These are phyloP conservation scores for Polymixis flavicincta DNA, from an alignment of 2,888 invertebrate genomes.

Conservation along the genomic window DNA sequence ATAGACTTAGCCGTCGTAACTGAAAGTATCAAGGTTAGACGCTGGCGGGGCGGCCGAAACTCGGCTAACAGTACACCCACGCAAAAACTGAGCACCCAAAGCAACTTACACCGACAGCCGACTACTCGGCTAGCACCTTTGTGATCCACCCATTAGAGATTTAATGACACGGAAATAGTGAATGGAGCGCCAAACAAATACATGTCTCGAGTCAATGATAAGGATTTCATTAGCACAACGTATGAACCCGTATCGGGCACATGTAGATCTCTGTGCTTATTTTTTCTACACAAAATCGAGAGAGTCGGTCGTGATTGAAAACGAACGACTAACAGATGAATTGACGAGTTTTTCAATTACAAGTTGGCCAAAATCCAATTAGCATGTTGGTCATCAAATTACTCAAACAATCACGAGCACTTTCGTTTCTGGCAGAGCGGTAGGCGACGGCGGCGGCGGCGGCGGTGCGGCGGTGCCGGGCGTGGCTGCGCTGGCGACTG, in stretches of 20 bases:
- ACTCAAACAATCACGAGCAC: constrained; percentile 71
- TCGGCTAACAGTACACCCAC: constrained; percentile 88
- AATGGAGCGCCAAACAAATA: constrained; percentile 79
- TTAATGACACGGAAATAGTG: constrained; percentile 84
- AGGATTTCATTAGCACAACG: constrained; percentile 80
- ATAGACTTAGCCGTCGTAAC: constrained; percentile 86
- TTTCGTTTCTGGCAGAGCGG: constrained; percentile 67
- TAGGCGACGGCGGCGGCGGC: constrained; percentile 55
- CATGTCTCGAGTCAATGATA: constrained; percentile 75
- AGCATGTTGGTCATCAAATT: constrained; percentile 71
- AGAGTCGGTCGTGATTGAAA: constrained; percentile 76
- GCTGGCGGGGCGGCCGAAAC: constrained; percentile 85
- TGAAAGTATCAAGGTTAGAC: constrained; percentile 90
- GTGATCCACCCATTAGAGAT: constrained; percentile 83
- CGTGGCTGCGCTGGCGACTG: constrained; percentile 67
- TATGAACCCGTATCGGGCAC: constrained; percentile 62
- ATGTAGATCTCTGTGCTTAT: constrained; percentile 68
- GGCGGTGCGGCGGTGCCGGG: constrained; percentile 62
- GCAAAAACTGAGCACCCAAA: constrained; percentile 85
- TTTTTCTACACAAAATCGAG: constrained; percentile 72
- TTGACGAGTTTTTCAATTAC: constrained; percentile 68
- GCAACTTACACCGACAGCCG: constrained; percentile 70
- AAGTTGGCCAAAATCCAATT: constrained; percentile 72
- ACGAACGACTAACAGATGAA: constrained; percentile 67
- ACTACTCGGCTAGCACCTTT: constrained; percentile 76